A percentile compares a stretch with the other conserved stretches of the same genome.
phyloP scores from a whole-genome alignment of 2,888 invertebrate genomes.

The Neria commutata region DNA sequence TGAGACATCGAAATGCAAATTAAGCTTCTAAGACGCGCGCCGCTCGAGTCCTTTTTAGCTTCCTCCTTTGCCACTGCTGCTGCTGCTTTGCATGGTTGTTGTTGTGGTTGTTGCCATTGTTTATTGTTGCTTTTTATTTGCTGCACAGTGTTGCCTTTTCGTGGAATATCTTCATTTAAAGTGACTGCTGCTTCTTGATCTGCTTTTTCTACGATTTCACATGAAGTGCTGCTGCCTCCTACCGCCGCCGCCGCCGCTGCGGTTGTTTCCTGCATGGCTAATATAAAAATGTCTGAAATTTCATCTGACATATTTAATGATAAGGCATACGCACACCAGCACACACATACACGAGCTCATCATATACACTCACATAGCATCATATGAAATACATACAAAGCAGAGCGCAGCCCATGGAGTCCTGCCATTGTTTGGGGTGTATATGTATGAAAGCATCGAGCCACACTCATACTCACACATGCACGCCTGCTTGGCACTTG shows the following conservation, averaged over 20 bases:
- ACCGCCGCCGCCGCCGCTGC: not conserved
- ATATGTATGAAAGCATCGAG: not conserved
- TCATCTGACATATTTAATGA: conserved; percentile 5
- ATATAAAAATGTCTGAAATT: conserved; percentile 12
- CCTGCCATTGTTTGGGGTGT: not conserved
- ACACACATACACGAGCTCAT: not conserved
- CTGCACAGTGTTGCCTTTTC: not conserved
- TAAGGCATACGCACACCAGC: not conserved
- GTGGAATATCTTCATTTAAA: not conserved
- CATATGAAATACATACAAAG: not conserved
- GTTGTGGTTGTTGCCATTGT: too few species aligned
- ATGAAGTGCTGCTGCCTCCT: not conserved
- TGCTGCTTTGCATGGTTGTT: conserved; percentile 4
- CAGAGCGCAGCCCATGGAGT: not conserved
- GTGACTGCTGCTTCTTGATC: not conserved
- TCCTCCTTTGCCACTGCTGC: not conserved
- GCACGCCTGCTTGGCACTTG: too few species aligned
- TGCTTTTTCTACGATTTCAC: not conserved
- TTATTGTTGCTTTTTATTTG: not conserved
- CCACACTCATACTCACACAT: conserved; percentile 6
- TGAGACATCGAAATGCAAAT: not conserved
- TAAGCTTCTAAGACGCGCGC: not conserved
- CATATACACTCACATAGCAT: not conserved
- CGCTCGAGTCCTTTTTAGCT: not conserved
- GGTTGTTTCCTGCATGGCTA: not conserved